phyloP scores from a whole-genome alignment of 1,140 invertebrate genomes.

The Neuroterus valhalla region DNA sequence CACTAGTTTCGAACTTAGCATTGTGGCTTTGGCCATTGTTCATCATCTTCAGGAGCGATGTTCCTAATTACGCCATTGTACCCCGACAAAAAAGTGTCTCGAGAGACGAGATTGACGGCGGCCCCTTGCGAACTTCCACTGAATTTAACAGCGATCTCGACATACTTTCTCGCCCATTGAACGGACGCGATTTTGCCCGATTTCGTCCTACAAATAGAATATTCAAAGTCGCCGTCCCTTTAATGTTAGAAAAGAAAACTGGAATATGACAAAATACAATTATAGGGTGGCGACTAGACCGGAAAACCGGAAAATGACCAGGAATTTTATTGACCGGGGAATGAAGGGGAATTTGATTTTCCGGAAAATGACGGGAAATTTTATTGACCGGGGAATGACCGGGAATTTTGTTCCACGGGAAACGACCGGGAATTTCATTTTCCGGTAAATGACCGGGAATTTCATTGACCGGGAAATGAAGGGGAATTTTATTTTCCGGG shows the following conservation, averaged over 20 bases:
- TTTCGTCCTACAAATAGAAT: not conserved
- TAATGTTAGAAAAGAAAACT: not conserved
- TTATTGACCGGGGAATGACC: too few relatives aligned
- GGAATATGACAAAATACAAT: too few relatives aligned
- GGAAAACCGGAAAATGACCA: too few relatives aligned
- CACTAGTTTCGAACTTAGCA: constrained; percentile 33
- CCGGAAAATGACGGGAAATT: too few relatives aligned
- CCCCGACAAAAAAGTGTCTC: constrained; percentile 36
- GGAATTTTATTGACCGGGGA: too few relatives aligned
- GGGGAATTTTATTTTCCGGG: too few relatives aligned
- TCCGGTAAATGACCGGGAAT: too few relatives aligned
- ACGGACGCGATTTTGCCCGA: not conserved
- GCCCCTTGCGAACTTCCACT: constrained; percentile 36
- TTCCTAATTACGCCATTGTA: constrained; percentile 55
- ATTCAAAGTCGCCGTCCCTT: not conserved
- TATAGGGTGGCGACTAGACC: too few relatives aligned
- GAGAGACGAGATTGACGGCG: constrained; percentile 37
- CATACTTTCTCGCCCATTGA: constrained; percentile 2
- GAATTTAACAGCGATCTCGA: constrained; percentile 43
- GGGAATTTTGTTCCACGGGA: too few relatives aligned
- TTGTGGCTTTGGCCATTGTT: constrained; percentile 63
- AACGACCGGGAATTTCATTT: too few relatives aligned
- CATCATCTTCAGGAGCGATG: constrained; percentile 38
- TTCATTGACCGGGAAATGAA: too few relatives aligned
- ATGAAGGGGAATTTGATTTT: too few relatives aligned